Percentiles rank a stretch among this genome's conserved stretches.
Conservation (phyloP, 2,888 invertebrate genomes). For the Leptodirus hochenwartii region DNA sequence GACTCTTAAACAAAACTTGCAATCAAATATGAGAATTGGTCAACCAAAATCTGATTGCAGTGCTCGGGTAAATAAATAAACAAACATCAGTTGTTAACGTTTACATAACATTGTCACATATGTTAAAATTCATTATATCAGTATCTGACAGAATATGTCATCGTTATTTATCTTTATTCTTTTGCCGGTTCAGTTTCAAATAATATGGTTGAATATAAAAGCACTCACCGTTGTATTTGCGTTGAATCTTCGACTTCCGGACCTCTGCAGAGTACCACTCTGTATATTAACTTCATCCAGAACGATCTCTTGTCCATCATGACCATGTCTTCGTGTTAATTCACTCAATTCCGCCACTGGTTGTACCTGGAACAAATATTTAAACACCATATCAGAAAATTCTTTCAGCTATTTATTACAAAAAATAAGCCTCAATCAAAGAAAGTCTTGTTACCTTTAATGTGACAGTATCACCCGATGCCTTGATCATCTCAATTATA, state of each 20-base stretch:
- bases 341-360: constrained; percentile 87
- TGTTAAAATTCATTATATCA: too few relatives aligned
- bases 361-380: constrained; percentile 51
- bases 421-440: not conserved
- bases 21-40: too few relatives aligned
- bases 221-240: constrained; percentile 37
- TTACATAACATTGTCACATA: too few relatives aligned
- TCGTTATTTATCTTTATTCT: too few relatives aligned
- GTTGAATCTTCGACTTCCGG: constrained; percentile 63
- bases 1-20: too few relatives aligned
- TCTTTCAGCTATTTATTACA: not conserved
- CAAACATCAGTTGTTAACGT: too few relatives aligned
- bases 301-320: constrained; percentile 47
- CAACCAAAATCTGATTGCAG: too few relatives aligned
- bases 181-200: too few relatives aligned
- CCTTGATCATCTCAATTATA: constrained; percentile 83
- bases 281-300: constrained; percentile 46
- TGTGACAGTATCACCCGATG: constrained; percentile 62
- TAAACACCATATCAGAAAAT: not conserved
- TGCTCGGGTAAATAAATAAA: too few relatives aligned
- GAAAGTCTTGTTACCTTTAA: constrained; percentile 48
- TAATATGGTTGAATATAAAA: too few relatives aligned
- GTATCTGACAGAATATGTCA: too few relatives aligned
- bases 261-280: constrained; percentile 65
- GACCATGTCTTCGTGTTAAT: constrained; percentile 56